A percentile compares a stretch with the other conserved stretches of the same genome.
phyloP scores from a whole-genome alignment of 2,113 vertebrate genomes.

The Spermophilus dauricus region DNA sequence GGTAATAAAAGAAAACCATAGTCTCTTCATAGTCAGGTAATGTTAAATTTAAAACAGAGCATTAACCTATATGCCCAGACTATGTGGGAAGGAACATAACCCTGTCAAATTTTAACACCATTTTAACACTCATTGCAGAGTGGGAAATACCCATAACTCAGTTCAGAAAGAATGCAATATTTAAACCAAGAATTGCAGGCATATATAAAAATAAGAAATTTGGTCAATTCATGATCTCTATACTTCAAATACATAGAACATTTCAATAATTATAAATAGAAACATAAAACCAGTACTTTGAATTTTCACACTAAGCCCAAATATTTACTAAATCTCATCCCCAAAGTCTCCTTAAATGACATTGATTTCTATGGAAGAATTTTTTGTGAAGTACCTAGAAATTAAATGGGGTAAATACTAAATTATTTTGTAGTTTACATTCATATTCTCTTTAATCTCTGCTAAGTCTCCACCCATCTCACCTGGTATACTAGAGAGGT shows the following conservation, averaged over 20 bases:
- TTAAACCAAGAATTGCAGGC: neutral
- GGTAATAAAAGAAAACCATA: slow-evolving; percentile 46
- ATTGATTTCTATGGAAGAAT: neutral
- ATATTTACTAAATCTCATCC: neutral
- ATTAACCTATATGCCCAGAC: slow-evolving; percentile 31
- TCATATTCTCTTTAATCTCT: neutral
- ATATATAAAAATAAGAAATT: neutral
- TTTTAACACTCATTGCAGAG: neutral
- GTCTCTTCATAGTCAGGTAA: slow-evolving; percentile 47
- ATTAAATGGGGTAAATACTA: neutral
- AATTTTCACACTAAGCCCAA: neutral
- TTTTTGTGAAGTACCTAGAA: neutral
- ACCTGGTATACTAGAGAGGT: rapidly evolving
- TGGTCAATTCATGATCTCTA: neutral
- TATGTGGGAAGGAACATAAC: slow-evolving; percentile 20
- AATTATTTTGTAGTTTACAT: neutral
- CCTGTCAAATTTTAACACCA: slow-evolving; percentile 41
- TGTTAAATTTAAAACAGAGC: slow-evolving; percentile 68
- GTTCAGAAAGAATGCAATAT: neutral
- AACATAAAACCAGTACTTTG: neutral
- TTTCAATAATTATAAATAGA: neutral
- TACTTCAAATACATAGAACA: neutral
- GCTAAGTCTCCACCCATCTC: neutral
- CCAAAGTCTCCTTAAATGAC: neutral
- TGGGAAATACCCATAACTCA: neutral